Conservation (phyloP, 2,113 vertebrate species). For the Carlito syrichta region DNA sequence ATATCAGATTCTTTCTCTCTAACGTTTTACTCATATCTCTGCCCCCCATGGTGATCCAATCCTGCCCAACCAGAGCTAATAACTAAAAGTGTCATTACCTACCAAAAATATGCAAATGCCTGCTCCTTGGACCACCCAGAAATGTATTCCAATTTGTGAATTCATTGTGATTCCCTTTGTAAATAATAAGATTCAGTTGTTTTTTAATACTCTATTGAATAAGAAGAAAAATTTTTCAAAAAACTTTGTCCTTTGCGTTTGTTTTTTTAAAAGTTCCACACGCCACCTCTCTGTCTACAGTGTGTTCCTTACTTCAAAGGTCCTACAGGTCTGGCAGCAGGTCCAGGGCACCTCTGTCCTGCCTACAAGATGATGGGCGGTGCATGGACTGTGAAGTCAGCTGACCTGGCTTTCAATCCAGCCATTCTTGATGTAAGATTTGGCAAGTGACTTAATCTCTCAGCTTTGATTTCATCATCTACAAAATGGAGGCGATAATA, state of each 20-base stretch:
- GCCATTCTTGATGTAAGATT: background rate
- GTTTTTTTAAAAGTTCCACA: background rate
- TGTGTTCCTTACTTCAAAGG: background rate
- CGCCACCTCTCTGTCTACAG: background rate
- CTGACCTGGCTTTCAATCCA: background rate
- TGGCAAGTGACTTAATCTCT: background rate
- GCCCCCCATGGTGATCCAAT: background rate
- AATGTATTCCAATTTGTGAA: background rate
- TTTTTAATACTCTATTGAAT: conserved; percentile 32
- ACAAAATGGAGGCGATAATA: background rate
- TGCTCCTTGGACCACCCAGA: background rate
- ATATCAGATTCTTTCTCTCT: background rate
- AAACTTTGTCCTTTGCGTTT: conserved; percentile 1
- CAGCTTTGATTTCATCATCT: background rate
- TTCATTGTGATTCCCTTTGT: background rate
- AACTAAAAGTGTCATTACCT: background rate
- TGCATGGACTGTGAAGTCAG: background rate
- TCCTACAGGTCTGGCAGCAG: background rate
- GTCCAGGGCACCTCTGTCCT: background rate
- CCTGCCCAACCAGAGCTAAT: background rate
- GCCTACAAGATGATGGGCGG: accelerated
- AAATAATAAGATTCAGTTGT: background rate
- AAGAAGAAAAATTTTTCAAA: background rate
- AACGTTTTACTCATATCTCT: background rate
- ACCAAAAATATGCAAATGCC: background rate